Base-by-base conservation (phyloP, 2,113 vertebrate genomes). In the Tonatia bakeri region DNA sequence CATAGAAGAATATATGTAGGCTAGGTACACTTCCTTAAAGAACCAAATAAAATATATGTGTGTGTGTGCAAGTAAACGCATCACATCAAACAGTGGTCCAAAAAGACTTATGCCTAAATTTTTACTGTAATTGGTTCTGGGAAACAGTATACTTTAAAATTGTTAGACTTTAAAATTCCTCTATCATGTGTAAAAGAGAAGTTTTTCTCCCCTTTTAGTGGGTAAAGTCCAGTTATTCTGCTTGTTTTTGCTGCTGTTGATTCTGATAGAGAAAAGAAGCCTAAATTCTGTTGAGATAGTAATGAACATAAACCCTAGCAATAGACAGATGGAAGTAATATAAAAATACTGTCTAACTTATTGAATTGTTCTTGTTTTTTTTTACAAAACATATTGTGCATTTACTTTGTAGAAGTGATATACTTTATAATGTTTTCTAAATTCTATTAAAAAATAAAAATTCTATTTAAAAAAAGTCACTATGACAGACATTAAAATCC, bases 401-500 rank as follows among this genome's bases (percentile, higher is more conserved):
- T 88, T 87, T 95, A 67, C 33, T 72, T 90, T 65, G 50, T 43
- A 73, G 38, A 90, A 87, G 40, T 11, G 38, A 83, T 90, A 10
- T 24, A 85, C 90, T 96, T 97, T 97, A 45, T 45, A 47, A 94
- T 96, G 83, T 89, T 96, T 90, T 87, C 28, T 73, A 75, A 96
- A 96, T 92, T 95, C 61, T 88, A 52, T 59, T 75, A 96, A 97
- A 94, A 93, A 65, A 65, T 93, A 65, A 88, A 90, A 92, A 77
- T 65, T 87, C 26, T 80, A 75, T 81, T 81, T 45, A 9, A 67
- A 84, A 75, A 90, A 87, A 90, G 81, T 83, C 52, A 85, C 65
- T 24, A 7, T 73, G 77, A 92, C 47, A 97, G 96, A 97, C 92
- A 97, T 87, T 97, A 79, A 97, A 97, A 97, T 97, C 96, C 88